These are phyloP conservation scores for Brevipalpus yothersi DNA, from an alignment of 1,140 invertebrate species.

Conservation along the genomic window DNA sequence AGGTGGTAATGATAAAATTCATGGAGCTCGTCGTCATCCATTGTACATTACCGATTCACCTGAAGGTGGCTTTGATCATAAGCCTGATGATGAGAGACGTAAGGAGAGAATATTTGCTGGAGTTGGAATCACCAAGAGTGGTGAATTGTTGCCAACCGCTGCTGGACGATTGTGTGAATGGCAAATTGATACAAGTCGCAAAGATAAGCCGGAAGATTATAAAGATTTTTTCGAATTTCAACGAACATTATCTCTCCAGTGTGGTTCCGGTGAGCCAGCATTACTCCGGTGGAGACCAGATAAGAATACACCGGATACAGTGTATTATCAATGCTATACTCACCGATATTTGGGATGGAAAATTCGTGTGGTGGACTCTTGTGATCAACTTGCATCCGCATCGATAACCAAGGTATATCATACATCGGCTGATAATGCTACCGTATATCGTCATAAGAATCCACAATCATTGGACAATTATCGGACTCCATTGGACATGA, in stretches of 20 bases:
- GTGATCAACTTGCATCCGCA: slow-evolving; percentile 1
- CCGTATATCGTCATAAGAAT: not conserved
- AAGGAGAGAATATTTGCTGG: not conserved
- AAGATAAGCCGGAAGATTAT: not conserved
- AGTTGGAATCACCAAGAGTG: slow-evolving; percentile 31
- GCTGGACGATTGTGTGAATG: slow-evolving; percentile 40
- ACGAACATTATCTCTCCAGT: slow-evolving; percentile 47
- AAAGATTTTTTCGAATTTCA: slow-evolving; percentile 31
- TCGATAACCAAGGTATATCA: not conserved
- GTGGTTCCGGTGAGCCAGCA: slow-evolving; percentile 45
- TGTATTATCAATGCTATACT: slow-evolving; percentile 75
- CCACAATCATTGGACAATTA: too few relatives aligned
- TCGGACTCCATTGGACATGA: too few relatives aligned
- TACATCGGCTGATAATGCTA: not conserved
- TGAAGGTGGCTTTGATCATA: slow-evolving; percentile 64
- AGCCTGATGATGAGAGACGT: slow-evolving; percentile 22
- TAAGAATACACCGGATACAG: slow-evolving; percentile 55
- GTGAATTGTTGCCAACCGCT: slow-evolving; percentile 46
- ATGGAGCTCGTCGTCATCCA: slow-evolving; percentile 64
- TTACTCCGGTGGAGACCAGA: slow-evolving; percentile 67
- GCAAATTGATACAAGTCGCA: slow-evolving; percentile 45
- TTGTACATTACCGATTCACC: slow-evolving; percentile 87
- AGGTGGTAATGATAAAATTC: slow-evolving; percentile 48
- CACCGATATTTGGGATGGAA: slow-evolving; percentile 83
- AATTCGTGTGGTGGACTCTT: slow-evolving; percentile 25